These are phyloP conservation scores for Oryzaephilus surinamensis DNA, from an alignment of 1,140 invertebrate species.

Conservation along the genomic window DNA sequence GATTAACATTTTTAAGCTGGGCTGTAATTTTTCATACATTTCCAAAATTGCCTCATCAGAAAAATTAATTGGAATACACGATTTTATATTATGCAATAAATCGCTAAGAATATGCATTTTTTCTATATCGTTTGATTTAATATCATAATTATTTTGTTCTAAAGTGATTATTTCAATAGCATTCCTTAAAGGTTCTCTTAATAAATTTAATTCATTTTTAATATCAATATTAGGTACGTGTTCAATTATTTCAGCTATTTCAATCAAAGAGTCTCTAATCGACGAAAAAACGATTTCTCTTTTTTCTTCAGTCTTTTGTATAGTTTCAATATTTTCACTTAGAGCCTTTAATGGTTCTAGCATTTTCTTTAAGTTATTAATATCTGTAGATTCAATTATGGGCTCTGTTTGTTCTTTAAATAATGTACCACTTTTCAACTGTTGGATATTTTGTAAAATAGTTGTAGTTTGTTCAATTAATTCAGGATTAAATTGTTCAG, in stretches of 20 bases:
- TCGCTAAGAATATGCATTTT: background rate
- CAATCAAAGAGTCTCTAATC: conserved; percentile 7
- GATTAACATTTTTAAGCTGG: too few species aligned
- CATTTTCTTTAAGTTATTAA: conserved; percentile 18
- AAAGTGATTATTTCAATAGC: conserved; percentile 29
- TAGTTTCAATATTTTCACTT: conserved; percentile 14
- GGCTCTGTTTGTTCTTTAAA: too few species aligned
- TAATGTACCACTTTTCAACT: too few species aligned
- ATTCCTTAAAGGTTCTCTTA: conserved; percentile 21
- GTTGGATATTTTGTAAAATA: too few species aligned
- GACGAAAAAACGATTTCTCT: conserved; percentile 19
- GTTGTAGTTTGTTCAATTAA: too few species aligned
- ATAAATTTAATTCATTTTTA: conserved; percentile 13
- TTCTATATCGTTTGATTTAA: conserved; percentile 9
- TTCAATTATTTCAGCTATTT: conserved; percentile 7
- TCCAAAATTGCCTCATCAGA: background rate
- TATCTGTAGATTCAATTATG: conserved; percentile 7
- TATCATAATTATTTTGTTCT: conserved; percentile 26
- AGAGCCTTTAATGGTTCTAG: conserved; percentile 20
- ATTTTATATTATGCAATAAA: conserved; percentile 1
- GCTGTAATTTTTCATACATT: too few species aligned
- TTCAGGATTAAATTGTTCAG: too few species aligned
- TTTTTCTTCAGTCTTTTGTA: conserved; percentile 19
- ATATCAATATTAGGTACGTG: background rate
- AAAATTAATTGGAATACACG: too few species aligned